These are phyloP conservation scores for Paralichthys olivaceus DNA, from an alignment of 2,113 vertebrate genomes.

Conservation along the genomic window DNA sequence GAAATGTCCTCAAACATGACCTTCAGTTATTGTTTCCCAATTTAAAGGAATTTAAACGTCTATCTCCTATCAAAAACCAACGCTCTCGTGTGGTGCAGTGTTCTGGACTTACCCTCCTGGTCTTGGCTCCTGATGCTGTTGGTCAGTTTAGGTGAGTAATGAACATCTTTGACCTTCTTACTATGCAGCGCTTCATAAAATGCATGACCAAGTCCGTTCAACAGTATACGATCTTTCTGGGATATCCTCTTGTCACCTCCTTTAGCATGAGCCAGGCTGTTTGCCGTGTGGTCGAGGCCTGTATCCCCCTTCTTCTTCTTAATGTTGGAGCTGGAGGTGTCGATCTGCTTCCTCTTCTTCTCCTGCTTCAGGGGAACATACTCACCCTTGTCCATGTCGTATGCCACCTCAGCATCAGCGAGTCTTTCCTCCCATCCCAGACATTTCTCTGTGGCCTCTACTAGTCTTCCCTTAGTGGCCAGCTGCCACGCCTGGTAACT, in stretches of 20 bases:
- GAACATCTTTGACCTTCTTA: conserved; percentile 60
- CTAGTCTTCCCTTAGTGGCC: conserved; percentile 91
- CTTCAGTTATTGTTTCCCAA: background rate
- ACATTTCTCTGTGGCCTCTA: conserved; percentile 89
- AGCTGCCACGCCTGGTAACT: conserved; percentile 98
- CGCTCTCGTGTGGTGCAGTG: background rate
- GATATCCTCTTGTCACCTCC: conserved; percentile 56
- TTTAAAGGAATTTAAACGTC: background rate
- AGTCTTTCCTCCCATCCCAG: conserved; percentile 90
- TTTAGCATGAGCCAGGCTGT: conserved; percentile 32
- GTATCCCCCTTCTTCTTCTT: conserved; percentile 77
- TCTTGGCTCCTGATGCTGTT: conserved; percentile 51
- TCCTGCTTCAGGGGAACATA: conserved; percentile 89
- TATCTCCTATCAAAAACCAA: background rate
- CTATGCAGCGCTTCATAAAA: conserved; percentile 76
- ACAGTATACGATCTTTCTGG: conserved; percentile 69
- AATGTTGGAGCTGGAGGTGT: conserved; percentile 59
- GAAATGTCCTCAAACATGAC: conserved; percentile 4
- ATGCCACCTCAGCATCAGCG: conserved; percentile 88
- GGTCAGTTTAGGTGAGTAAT: conserved; percentile 37
- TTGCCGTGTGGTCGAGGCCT: conserved; percentile 18
- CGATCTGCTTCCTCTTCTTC: conserved; percentile 90
- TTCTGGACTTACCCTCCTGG: conserved; percentile 58
- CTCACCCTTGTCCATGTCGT: conserved; percentile 89
- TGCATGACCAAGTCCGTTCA: conserved; percentile 77